Conservation (phyloP, 2,888 invertebrate species). For the Plutella xylostella region DNA sequence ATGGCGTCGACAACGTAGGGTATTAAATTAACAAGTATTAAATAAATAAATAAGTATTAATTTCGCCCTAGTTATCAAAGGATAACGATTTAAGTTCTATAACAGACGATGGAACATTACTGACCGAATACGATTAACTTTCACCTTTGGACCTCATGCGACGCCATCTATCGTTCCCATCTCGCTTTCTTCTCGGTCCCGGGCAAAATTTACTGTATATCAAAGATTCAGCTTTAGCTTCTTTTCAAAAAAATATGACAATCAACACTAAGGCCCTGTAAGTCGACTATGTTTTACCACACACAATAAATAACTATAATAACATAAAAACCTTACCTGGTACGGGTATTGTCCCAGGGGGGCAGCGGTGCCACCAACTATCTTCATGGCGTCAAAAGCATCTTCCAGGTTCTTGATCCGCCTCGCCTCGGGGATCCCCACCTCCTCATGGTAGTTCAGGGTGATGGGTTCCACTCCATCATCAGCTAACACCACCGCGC, state of each 20-base stretch:
- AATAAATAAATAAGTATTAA: no score
- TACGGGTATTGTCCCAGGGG: slow-evolving; percentile 22
- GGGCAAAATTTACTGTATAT: not conserved
- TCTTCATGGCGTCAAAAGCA: slow-evolving; percentile 25
- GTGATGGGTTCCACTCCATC: slow-evolving; percentile 19
- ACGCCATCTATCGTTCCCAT: no score
- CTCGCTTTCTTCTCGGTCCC: not conserved
- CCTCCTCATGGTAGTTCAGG: slow-evolving; percentile 26
- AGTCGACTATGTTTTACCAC: no score
- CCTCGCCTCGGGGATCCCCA: slow-evolving; percentile 28
- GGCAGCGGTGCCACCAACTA: slow-evolving; percentile 26
- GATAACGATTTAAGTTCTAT: no score
- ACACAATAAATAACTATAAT: not conserved
- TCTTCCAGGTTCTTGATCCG: slow-evolving; percentile 24
- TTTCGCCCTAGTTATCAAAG: no score
- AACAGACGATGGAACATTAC: no score
- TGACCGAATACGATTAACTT: no score
- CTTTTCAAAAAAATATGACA: no score
- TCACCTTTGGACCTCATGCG: no score
- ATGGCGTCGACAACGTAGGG: no score
- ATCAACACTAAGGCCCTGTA: no score
- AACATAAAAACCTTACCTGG: slow-evolving; percentile 16
- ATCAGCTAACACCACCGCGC: not conserved
- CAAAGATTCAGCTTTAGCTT: not conserved
- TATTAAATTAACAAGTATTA: no score